A percentile compares a stretch with the other conserved stretches of the same genome.
Conservation (phyloP, 64 coral and sea anemone genomes). For the Actinia equina region DNA sequence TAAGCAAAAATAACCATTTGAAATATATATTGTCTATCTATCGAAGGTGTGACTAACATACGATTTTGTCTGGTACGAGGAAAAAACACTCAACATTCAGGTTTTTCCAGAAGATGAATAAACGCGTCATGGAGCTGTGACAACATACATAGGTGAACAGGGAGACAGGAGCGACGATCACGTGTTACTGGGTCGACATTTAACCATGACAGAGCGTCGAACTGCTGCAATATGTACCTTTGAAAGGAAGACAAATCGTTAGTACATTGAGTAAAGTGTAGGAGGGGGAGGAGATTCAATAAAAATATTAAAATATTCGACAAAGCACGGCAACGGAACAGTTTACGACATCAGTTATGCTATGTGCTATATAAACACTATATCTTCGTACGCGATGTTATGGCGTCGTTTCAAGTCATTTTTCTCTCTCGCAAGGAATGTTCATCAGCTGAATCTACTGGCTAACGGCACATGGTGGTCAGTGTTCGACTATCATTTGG, state of each 20-base stretch:
- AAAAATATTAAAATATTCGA: too few relatives aligned
- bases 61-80: background rate
- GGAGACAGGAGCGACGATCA: constrained; percentile 88
- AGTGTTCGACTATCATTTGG: too few relatives aligned
- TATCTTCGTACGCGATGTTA: too few relatives aligned
- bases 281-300: too few relatives aligned
- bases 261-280: too few relatives aligned
- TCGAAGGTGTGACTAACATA: background rate
- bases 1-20: background rate
- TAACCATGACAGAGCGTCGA: constrained; percentile 91
- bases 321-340: too few relatives aligned
- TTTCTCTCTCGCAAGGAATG: too few relatives aligned
- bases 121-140: constrained; percentile 81
- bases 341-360: too few relatives aligned
- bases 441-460: too few relatives aligned
- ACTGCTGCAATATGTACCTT: constrained; percentile 91
- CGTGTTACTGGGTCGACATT: constrained; percentile 75
- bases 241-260: background rate
- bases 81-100: background rate
- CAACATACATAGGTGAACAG: constrained; percentile 83
- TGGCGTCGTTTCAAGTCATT: too few relatives aligned
- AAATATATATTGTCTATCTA: background rate
- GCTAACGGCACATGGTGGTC: too few relatives aligned
- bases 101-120: constrained; percentile 58
- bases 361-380: too few relatives aligned